Evolutionary conservation across 2,888 invertebrate genomes (phyloP).

Genomic region (Orthosia gracilis): DNA sequence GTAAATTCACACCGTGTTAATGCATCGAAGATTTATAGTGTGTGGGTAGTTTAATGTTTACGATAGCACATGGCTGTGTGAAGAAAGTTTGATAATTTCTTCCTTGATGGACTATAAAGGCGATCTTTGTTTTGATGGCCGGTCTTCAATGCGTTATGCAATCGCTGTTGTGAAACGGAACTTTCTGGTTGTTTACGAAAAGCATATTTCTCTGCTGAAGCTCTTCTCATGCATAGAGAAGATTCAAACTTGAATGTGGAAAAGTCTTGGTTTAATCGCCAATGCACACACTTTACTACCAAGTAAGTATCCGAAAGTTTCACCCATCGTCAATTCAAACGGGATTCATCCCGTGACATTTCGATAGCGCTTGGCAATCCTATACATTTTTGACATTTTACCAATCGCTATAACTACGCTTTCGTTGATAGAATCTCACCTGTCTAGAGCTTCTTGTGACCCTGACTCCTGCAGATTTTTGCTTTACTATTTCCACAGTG

Average conservation of each 20-base stretch:
- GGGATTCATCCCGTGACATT: too few species aligned
- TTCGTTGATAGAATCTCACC: too few species aligned
- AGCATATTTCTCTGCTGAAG: background rate
- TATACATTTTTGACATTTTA: too few species aligned
- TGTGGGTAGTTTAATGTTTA: constrained; percentile 56
- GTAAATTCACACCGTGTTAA: constrained; percentile 57
- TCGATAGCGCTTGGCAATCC: too few species aligned
- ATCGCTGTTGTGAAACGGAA: constrained; percentile 19
- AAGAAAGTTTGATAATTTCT: constrained; percentile 24
- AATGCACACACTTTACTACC: too few species aligned
- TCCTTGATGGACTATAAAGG: constrained; percentile 21
- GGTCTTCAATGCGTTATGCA: constrained; percentile 15
- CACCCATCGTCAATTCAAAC: too few species aligned
- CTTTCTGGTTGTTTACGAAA: background rate
- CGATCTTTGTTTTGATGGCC: constrained; percentile 33
- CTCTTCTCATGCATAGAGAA: background rate
- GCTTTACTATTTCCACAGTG: too few species aligned
- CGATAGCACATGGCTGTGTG: constrained; percentile 44
- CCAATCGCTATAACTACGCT: too few species aligned
- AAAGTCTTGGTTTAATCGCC: too few species aligned
- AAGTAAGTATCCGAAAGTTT: too few species aligned
- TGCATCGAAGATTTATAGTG: constrained; percentile 48
- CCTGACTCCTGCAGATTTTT: too few species aligned
- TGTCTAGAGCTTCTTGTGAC: too few species aligned
- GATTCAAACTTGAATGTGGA: background rate